Evolutionary conservation across 2,888 invertebrate species (phyloP).

Genomic region (Geophilus truncorum): DNA sequence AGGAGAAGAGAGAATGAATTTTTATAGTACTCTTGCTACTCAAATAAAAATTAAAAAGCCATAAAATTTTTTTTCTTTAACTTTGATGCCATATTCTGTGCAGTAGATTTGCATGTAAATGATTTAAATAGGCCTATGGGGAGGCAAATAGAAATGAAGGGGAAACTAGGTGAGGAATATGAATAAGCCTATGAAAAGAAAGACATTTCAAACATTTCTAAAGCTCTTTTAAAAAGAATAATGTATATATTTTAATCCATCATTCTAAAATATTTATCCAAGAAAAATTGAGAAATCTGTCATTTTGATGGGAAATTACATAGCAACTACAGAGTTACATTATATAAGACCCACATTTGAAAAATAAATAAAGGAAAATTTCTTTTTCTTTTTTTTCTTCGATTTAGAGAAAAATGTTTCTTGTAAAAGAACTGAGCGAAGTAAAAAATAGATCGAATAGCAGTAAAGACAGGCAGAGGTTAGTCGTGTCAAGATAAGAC

Average conservation of each 20-base stretch:
- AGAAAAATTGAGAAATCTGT: no score
- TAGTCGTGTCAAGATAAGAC: constrained; percentile 20
- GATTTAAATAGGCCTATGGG: not conserved
- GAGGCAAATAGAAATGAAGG: not conserved
- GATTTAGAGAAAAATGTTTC: no score
- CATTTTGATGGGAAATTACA: no score
- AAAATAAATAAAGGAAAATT: no score
- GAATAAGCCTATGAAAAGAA: not conserved
- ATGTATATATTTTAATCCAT: not conserved
- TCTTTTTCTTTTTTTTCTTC: no score
- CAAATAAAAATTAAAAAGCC: not conserved
- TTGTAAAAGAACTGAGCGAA: no score
- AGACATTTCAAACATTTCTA: no score
- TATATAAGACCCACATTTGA: no score
- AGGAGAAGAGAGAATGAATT: not conserved
- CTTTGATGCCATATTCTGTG: not conserved
- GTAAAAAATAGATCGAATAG: not conserved
- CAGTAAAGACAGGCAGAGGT: not conserved
- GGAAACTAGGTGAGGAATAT: not conserved
- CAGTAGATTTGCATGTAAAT: not conserved
- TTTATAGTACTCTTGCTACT: not conserved
- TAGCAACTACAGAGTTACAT: no score
- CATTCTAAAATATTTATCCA: no score
- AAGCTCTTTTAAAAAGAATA: not conserved
- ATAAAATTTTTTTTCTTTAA: not conserved